Evolutionary conservation across 2,888 invertebrate species (phyloP).

Genomic region (Rhodophaea formosa): DNA sequence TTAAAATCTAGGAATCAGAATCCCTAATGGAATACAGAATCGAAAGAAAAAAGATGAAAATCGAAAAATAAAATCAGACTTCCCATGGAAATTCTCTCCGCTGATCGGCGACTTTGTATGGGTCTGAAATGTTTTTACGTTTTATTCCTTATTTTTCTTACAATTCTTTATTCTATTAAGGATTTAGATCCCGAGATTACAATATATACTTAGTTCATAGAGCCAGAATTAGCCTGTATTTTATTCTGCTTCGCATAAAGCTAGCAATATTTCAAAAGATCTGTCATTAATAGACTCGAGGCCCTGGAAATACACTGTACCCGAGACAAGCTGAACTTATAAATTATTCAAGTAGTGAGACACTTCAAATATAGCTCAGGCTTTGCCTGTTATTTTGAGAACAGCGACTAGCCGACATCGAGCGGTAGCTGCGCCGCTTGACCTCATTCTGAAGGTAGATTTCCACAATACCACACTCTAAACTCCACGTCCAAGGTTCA

Average conservation of each 20-base stretch:
- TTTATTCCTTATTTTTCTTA: too few relatives aligned
- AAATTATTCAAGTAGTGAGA: constrained; percentile 78
- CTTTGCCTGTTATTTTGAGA: constrained; percentile 71
- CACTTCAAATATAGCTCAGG: constrained; percentile 74
- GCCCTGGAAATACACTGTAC: constrained; percentile 68
- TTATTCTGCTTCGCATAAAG: background rate
- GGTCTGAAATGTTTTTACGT: too few relatives aligned
- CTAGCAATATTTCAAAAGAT: background rate
- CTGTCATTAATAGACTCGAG: background rate
- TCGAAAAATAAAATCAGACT: too few relatives aligned
- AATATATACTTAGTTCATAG: too few relatives aligned
- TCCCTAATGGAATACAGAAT: too few relatives aligned
- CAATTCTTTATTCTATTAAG: too few relatives aligned
- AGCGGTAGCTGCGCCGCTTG: constrained; percentile 44
- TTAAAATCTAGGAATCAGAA: too few relatives aligned
- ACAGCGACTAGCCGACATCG: constrained; percentile 48
- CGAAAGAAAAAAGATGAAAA: too few relatives aligned
- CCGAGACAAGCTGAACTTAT: constrained; percentile 70
- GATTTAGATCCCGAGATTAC: too few relatives aligned
- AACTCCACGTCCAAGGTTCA: constrained; percentile 8
- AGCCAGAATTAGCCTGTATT: too few relatives aligned
- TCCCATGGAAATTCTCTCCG: too few relatives aligned
- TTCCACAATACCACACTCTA: constrained; percentile 23
- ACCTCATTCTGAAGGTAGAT: constrained; percentile 44
- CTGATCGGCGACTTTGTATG: too few relatives aligned